phyloP scores from a whole-genome alignment of 2,797 vertebrate species.

The Monodelphis domestica region DNA sequence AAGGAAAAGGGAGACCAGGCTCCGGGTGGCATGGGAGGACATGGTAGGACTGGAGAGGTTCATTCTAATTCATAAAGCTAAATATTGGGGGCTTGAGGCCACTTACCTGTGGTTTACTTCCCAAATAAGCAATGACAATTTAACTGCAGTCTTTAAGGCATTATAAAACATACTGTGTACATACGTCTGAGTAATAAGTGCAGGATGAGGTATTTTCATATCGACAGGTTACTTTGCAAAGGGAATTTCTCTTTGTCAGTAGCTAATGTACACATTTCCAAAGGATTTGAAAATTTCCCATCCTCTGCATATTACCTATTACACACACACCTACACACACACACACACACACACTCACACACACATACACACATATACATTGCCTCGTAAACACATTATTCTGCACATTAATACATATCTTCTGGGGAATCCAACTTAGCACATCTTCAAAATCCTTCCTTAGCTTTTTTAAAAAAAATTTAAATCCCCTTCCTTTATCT shows the following conservation, averaged over 20 bases:
- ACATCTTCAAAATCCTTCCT: conserved; percentile 74
- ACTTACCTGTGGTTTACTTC: conserved; percentile 35
- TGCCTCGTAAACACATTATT: conserved; percentile 70
- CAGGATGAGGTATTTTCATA: conserved; percentile 76
- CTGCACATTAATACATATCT: conserved; percentile 75
- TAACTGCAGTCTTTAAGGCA: conserved; percentile 56
- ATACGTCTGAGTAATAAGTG: conserved; percentile 75
- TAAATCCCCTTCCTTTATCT: too few relatives aligned
- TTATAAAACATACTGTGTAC: conserved; percentile 82
- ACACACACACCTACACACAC: conserved; percentile 74
- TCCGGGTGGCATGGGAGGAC: background rate
- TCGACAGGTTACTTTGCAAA: conserved; percentile 74
- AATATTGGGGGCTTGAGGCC: background rate
- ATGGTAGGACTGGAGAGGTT: background rate
- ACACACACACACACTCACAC: conserved; percentile 73
- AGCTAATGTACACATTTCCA: conserved; percentile 75
- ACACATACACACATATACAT: conserved; percentile 74
- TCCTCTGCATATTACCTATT: conserved; percentile 75
- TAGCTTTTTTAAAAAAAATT: too few relatives aligned
- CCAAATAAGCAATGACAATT: conserved; percentile 49
- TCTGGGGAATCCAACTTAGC: conserved; percentile 64
- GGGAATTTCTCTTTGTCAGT: conserved; percentile 46
- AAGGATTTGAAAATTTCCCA: conserved; percentile 77
- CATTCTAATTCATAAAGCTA: background rate
- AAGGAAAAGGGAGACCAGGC: background rate